Evolutionary conservation across 35 echinoderm and acorn worm species (phyloP).

Genomic region (Anneissia japonica): DNA sequence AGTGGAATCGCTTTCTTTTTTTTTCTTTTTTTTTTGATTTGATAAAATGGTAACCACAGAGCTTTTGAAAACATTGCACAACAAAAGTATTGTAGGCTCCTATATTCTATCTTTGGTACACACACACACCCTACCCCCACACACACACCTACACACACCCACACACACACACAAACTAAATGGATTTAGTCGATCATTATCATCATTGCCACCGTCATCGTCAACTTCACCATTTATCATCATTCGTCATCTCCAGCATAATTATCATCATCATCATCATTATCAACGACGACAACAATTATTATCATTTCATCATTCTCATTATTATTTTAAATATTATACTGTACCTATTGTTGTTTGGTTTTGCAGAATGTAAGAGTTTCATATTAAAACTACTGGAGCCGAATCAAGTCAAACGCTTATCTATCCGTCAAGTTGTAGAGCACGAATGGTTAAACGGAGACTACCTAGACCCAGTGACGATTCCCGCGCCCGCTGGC

Average conservation of each 20-base stretch:
- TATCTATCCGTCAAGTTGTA: constrained; percentile 45
- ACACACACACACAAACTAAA: not conserved
- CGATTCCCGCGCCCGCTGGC: constrained; percentile 1
- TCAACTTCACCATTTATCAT: too few species aligned
- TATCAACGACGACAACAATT: too few species aligned
- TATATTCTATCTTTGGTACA: not conserved
- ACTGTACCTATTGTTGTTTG: not conserved
- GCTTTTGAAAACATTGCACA: not conserved
- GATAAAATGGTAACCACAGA: not conserved
- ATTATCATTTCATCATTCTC: too few species aligned
- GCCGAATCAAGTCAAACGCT: constrained; percentile 56
- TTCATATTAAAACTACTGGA: constrained; percentile 69
- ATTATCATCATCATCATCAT: too few species aligned
- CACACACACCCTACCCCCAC: not conserved
- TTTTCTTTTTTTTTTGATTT: not conserved
- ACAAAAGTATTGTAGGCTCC: not conserved
- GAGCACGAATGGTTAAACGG: constrained; percentile 58
- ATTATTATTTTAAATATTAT: too few species aligned
- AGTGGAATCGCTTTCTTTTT: not conserved
- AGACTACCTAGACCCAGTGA: not conserved
- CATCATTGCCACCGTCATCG: too few species aligned
- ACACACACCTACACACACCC: not conserved
- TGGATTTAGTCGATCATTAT: too few species aligned
- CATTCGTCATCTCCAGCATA: too few species aligned
- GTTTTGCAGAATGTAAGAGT: constrained; percentile 62